Base-by-base conservation (phyloP, 1,140 invertebrate genomes). In the Anoplophora glabripennis region DNA sequence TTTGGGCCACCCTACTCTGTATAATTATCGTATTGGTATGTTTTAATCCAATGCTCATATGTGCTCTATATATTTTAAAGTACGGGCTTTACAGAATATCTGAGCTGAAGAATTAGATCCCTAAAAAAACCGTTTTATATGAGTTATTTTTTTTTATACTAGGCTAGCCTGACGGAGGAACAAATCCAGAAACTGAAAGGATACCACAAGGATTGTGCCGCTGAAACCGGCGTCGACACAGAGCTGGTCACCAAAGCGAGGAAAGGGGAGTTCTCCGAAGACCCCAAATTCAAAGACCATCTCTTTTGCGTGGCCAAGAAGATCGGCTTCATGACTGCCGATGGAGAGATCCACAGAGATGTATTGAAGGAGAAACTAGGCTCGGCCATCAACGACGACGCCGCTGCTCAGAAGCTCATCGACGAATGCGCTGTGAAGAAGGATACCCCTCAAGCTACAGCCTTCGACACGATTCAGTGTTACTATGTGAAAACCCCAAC, bases 381-480 rank as follows among this genome's bases (percentile, higher is more conserved):
- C 3, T 4, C 36, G 12, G 18, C 45, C 10, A 52, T 53, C 34
- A 36, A 53, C 3, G 49, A 57, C 53, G 10, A 18, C 0, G n/a
- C 48, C 2, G 17, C 49, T 1, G 28, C 53, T 11, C 57, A 64
- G 1, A 9, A 40, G 8, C 9, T 64, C 10, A 54, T 48, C 14
- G n/a, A 57, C 7, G 60, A 60, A 44, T 64, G 63, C 36, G 28
- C 33, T 0, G 38, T 44, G 3, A 17, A 53, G 10, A 53, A 57
- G 28, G 54, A 42, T 42, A 70, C 72, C 47, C 65, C 72, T 0
- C 71, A 72, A 9, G 77, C 79, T n/a, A 78, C 71, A 1, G 72
- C 75, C 1, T 80, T 70, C 51, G 66, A 77, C 61, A 71, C 78
- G 8, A 76, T 74, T 45, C 76, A 78, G 65, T 80, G 79, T 61